Conservation (phyloP, 2,888 invertebrate species). For the Entomobrya proxima region DNA sequence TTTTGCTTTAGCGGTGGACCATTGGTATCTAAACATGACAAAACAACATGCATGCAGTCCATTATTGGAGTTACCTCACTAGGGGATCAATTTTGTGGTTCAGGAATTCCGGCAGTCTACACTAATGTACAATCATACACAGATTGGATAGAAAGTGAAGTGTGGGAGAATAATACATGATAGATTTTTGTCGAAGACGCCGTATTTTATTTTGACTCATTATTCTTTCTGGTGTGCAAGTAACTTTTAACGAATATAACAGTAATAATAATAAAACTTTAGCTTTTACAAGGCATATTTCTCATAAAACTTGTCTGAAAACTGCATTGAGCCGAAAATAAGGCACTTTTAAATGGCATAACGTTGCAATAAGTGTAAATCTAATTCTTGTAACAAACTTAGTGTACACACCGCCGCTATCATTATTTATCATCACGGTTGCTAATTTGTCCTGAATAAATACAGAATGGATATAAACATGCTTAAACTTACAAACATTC, state of each 20-base stretch:
- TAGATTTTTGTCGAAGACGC: no score
- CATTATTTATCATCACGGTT: no score
- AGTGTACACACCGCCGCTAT: background rate
- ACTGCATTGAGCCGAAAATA: conserved; percentile 19
- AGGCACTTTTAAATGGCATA: conserved; percentile 43
- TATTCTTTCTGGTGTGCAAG: background rate
- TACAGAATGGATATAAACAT: background rate
- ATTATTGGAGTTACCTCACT: conserved; percentile 71
- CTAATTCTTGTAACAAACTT: background rate
- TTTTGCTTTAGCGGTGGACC: conserved; percentile 64
- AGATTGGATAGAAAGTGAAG: conserved; percentile 73
- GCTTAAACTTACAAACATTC: background rate
- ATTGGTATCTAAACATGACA: conserved; percentile 51
- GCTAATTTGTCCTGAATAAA: no score
- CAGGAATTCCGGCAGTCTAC: conserved; percentile 71
- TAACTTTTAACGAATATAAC: conserved; percentile 1
- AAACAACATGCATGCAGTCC: conserved; percentile 39
- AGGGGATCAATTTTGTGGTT: conserved; percentile 70
- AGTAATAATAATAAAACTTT: background rate
- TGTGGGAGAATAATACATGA: conserved; percentile 59
- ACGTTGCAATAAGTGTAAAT: background rate
- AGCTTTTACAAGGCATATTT: no score
- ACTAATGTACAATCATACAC: conserved; percentile 73
- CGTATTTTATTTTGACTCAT: conserved; percentile 7
- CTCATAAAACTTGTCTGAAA: no score